Evolutionary conservation across 2,888 invertebrate genomes (phyloP), one percentile per base, ranked within the genome.

Genomic region (Lymantria dispar): DNA sequence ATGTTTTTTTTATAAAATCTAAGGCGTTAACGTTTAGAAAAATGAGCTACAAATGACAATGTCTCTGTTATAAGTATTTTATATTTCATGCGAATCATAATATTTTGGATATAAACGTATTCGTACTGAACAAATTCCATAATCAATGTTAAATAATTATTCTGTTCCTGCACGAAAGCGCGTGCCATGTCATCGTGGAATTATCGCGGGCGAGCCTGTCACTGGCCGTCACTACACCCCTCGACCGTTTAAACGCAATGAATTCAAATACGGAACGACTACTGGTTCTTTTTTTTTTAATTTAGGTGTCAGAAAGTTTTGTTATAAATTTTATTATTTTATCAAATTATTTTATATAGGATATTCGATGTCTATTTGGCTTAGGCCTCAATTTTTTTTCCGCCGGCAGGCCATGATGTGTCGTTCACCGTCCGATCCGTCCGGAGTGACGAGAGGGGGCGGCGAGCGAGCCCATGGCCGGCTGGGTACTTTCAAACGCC

Each of bases 171-270:
- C 68, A 72, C 72, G 69, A 65, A 76, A 71, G 72, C 71, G 78
- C 78, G 75, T 83, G 80, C 70, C 76, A 65, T 74, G 79, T 78
- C 83, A 76, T 72, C 72, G 68, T 64, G 67, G 77, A 78, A 78
- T 83, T 81, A 80, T 79, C 81, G 76, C 66, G 48, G 61, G 57
- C 60, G 70, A 72, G 76, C 71, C 79, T 81, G 80, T 79, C 83
- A 76, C 75, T 74, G 70, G 65, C 73, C 72, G 70, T 77, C 78
- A 78, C 76, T 66, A 62, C 74, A 66, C 69, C 62, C 62, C 52
- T 43, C 52, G 47, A 48, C 56, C 54, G 50, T 60, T 64, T 60
- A 56, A 62, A 60, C 51, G 58, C 62, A 62, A 62, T 60, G 51
- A 63, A 62, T 66, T 63, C 54, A 58, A 68, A 64, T 47, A 54